Evolutionary conservation across 92 coral and sea anemone genomes (phyloP), one percentile per base, ranked within the genome.

Genomic region (Epizoanthus rinbou): DNA sequence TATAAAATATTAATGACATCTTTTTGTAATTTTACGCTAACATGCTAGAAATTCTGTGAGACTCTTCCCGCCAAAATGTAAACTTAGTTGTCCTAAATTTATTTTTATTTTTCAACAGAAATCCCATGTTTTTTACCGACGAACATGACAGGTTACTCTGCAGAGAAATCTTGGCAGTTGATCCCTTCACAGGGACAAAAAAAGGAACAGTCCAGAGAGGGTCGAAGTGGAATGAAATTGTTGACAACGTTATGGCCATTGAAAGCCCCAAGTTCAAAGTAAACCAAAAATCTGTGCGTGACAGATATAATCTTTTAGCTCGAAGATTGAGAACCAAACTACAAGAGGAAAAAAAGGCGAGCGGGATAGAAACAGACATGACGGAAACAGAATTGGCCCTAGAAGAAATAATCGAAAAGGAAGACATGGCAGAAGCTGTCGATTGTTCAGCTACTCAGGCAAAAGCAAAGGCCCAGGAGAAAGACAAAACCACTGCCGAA

Each of bases 141-240:
- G 31, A 28, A 28, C 31, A 0, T 28, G 31, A 28, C 31, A 28
- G 31, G 1, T 28, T 28, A 28, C 31, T 28, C 31, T 28, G 31
- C 31, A 0, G 31, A 28, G 31, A 28, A 28, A 28, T 28, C 31
- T 28, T 28, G 31, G 31, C 31, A 28, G 31, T 28, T 28, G 31
- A 0, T 28, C 31, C 31, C 31, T 28, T 28, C 1, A 28, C 2
- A 28, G 31, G 2, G 31, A 28, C 31, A 28, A 28, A 28, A 28
- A 28, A 28, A 28, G 87, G 31, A 19, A 86, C 92, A 16, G 37
- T 75, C 13, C 80, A 83, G 64, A 82, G 93, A 64, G 87, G 93
- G 37, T 85, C 85, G 28, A 86, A 90, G 64, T 86, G 93, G 93
- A 25, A 71, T 59, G 78, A 60, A 37, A 74, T 74, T n/a, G 87